These are phyloP conservation scores for Pipistrellus pipistrellus DNA, from an alignment of 2,797 vertebrate species.

Conservation along the genomic window DNA sequence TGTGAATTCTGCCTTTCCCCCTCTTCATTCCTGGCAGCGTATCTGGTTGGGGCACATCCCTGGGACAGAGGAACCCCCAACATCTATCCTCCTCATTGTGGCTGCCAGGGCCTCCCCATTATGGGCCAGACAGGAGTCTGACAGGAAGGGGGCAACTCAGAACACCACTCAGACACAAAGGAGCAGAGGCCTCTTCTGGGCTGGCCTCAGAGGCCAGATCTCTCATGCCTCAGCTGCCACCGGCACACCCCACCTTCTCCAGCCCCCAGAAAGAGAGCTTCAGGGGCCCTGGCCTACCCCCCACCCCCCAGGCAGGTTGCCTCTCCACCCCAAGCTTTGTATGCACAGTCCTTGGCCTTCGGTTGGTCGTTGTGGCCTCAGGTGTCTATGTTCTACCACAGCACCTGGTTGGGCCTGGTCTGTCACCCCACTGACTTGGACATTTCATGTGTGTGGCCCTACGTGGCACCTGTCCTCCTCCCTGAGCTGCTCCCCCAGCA, in stretches of 20 bases:
- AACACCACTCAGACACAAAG: constrained; percentile 16
- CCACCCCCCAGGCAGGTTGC: background rate
- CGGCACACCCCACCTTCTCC: background rate
- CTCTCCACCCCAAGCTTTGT: background rate
- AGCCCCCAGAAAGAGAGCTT: background rate
- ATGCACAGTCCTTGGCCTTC: background rate
- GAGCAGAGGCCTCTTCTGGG: background rate
- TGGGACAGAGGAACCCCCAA: background rate
- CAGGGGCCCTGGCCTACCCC: background rate
- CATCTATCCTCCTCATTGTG: background rate
- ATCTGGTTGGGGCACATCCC: constrained; percentile 32
- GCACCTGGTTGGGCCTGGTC: background rate
- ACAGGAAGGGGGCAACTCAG: background rate
- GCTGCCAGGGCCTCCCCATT: background rate
- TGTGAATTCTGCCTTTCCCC: constrained; percentile 61
- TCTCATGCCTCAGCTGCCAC: background rate
- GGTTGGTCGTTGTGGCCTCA: background rate
- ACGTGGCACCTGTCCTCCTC: background rate
- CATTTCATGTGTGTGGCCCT: background rate
- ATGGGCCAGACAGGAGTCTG: background rate
- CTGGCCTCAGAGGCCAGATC: background rate
- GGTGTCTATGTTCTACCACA: background rate
- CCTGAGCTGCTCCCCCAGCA: background rate
- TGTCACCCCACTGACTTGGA: background rate
- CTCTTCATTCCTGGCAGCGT: background rate